A percentile compares a stretch with the other conserved stretches of the same genome.
phyloP scores from a whole-genome alignment of 2,888 invertebrate genomes.

The Patella depressa region DNA sequence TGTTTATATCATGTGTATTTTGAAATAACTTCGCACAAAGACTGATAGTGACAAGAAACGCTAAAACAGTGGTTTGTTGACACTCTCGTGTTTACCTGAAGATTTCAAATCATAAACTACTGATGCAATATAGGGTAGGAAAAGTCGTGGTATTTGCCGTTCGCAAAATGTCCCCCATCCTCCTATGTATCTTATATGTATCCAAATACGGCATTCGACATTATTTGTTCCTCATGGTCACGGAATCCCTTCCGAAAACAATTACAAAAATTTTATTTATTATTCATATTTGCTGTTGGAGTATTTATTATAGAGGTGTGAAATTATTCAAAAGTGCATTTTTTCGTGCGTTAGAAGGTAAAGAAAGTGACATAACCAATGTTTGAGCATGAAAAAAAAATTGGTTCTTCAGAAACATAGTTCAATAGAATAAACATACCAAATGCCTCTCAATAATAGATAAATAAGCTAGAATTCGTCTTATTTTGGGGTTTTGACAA shows the following conservation, averaged over 20 bases:
- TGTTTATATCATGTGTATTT: conserved; percentile 18
- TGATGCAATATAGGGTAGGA: conserved; percentile 9
- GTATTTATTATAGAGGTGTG: conserved; percentile 5
- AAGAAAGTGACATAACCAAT: background rate
- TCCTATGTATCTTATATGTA: conserved; percentile 2
- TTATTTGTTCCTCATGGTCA: conserved; percentile 3
- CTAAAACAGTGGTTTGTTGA: conserved; percentile 18
- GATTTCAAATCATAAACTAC: conserved; percentile 10
- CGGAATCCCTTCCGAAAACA: background rate
- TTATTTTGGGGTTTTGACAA: conserved; percentile 2
- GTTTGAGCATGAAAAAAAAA: background rate
- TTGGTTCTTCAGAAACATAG: conserved; percentile 1
- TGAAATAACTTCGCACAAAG: conserved; percentile 30
- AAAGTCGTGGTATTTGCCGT: background rate
- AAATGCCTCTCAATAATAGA: conserved; percentile 1
- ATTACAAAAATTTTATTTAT: background rate
- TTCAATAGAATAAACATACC: background rate
- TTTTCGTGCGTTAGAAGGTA: background rate
- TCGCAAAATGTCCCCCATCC: background rate
- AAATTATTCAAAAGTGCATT: conserved; percentile 5
- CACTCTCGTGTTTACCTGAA: background rate
- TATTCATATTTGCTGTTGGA: conserved; percentile 3
- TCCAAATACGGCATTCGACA: background rate
- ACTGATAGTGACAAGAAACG: conserved; percentile 13
- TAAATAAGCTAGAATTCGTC: conserved; percentile 2